Evolutionary conservation across 1,140 invertebrate genomes (phyloP).

Genomic region (Lordiphosa collinella): DNA sequence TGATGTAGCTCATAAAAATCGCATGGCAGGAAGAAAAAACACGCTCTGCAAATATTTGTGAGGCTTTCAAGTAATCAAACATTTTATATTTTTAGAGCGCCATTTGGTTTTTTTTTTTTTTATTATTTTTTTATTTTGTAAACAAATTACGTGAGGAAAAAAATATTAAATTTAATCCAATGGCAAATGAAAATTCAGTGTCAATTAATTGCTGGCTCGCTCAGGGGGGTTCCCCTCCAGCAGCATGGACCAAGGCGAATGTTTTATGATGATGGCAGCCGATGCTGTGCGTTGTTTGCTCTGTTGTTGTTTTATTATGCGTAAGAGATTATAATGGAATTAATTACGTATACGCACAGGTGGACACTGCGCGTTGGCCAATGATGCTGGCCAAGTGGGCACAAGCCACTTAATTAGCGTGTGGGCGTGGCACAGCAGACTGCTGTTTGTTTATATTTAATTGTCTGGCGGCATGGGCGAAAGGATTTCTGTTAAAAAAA

Average conservation of each 20-base stretch:
- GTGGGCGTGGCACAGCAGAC: not conserved
- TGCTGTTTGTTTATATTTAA: conserved; percentile 60
- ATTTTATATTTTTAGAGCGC: conserved; percentile 29
- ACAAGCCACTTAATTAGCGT: conserved; percentile 57
- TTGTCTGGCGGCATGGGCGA: conserved; percentile 31
- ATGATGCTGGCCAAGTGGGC: conserved; percentile 7
- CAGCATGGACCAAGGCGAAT: conserved; percentile 5
- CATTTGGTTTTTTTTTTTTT: conserved; percentile 8
- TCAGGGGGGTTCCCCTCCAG: conserved; percentile 9
- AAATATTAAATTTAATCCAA: conserved; percentile 53
- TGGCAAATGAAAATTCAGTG: conserved; percentile 42
- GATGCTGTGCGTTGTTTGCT: conserved; percentile 25
- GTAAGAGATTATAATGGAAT: conserved; percentile 74
- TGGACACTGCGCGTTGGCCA: conserved; percentile 30
- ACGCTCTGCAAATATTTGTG: conserved; percentile 65
- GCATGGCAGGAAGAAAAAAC: conserved; percentile 36
- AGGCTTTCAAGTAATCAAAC: conserved; percentile 39
- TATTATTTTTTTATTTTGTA: not conserved
- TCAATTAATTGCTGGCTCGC: conserved; percentile 58
- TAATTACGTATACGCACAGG: conserved; percentile 75
- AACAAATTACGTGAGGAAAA: conserved; percentile 18
- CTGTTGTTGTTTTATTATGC: conserved; percentile 64
- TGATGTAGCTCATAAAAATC: conserved; percentile 62
- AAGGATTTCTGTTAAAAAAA: too few relatives aligned
- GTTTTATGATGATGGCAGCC: conserved; percentile 42